Conservation (phyloP, 2,888 invertebrate species). For the Ochropleura leucogaster region DNA sequence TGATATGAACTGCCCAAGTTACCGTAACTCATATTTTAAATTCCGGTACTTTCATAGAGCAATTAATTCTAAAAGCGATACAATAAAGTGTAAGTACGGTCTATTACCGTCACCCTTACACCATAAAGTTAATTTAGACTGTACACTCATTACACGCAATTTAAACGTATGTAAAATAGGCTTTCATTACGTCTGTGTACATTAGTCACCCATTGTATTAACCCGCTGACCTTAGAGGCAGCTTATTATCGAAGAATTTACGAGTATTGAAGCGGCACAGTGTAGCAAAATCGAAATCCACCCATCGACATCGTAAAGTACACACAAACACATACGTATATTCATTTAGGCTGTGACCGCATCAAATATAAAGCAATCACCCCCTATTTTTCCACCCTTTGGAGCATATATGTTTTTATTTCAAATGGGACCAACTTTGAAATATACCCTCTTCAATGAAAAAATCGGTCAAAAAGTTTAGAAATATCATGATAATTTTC, state of each 20-base stretch:
- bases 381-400: no score
- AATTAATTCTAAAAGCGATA: conserved; percentile 20
- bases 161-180: conserved; percentile 54
- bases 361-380: no score
- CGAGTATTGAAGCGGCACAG: conserved; percentile 61
- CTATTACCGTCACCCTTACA: conserved; percentile 32
- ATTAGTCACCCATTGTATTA: conserved; percentile 60
- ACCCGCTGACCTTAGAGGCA: conserved; percentile 62
- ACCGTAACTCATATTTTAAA: conserved; percentile 24
- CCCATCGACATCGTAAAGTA: conserved; percentile 49
- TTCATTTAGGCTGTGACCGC: conserved; percentile 9
- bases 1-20: background rate
- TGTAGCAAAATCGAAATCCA: conserved; percentile 61
- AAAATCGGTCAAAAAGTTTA: no score
- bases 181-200: conserved; percentile 56
- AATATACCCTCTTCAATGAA: no score
- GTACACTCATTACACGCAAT: conserved; percentile 48
- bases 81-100: conserved; percentile 31
- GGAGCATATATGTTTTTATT: no score
- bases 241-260: conserved; percentile 71
- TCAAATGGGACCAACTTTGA: no score
- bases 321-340: conserved; percentile 1
- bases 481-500: background rate
- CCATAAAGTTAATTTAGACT: conserved; percentile 55
- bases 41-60: conserved; percentile 22